Base-by-base conservation (phyloP, 2,888 invertebrate species). In the Hirtodrosophila histrioides region DNA sequence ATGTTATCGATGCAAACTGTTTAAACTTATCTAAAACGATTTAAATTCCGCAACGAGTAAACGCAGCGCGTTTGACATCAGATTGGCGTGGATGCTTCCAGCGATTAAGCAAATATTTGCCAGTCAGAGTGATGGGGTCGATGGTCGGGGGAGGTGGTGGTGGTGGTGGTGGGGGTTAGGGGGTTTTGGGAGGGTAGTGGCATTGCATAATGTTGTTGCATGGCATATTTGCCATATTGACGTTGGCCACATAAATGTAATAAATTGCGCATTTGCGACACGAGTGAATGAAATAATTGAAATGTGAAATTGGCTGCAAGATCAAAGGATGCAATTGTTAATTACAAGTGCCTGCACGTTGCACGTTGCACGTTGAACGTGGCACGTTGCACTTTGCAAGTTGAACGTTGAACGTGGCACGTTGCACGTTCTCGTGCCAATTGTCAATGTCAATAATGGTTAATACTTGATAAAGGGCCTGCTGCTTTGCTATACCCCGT, bases 401-500 rank as follows among this genome's bases (percentile, higher is more conserved):
- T 37, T 61, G 27, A 4, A 27, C 27, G 4, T 27, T 4, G 7
- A 0, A 31, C 7, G 31, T 9, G 3, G 31, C 31, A 41, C 45
- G 60, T 29, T 55, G 56, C 56, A 69, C 56, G 56, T 37, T 61
- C 57, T 66, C 63, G 55, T 75, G 73, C 64, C 86, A 86, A 83
- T 83, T 86, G 88, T 83, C 88, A 88, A 88, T 88, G 83, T 83
- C 83, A 83, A 88, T 86, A 86, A 82, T 82, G 69, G 79, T 86
- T 83, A 88, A 88, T 86, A 71, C 74, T 83, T 76, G 76, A 65
- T 70, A 71, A 65, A 64, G 63, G 33, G 50, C 54, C 54, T 39
- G 48, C 62, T 39, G 27, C 43, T 23, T 17, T 60, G 44, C 27
- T 27, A 45, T 64, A 6, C 17, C 39, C 37, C 36, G 44, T 62